Percentiles rank a stretch among this genome's conserved stretches.
Evolutionary conservation across 2,797 vertebrate genomes (phyloP).

Genomic region (Microchirus variegatus): DNA sequence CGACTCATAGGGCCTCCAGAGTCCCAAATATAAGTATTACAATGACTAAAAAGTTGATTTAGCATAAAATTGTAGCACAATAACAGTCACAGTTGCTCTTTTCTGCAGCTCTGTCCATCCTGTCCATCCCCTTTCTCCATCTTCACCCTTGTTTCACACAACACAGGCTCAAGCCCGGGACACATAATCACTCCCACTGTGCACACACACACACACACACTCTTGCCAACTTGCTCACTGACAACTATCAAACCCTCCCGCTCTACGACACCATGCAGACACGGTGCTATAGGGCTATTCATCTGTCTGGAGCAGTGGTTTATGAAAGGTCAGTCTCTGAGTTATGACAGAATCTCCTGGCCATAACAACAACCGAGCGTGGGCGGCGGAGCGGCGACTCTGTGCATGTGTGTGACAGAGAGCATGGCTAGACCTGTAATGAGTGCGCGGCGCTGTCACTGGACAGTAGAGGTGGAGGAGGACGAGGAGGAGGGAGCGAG

Average conservation of each 20-base stretch:
- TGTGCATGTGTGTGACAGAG: conserved; percentile 14
- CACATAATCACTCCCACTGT: conserved; percentile 17
- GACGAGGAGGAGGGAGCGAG: conserved; percentile 52
- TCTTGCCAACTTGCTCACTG: conserved; percentile 20
- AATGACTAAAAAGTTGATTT: no score
- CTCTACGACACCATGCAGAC: conserved; percentile 38
- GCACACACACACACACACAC: conserved; percentile 21
- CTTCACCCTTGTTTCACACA: conserved; percentile 15
- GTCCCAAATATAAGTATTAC: no score
- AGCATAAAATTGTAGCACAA: no score
- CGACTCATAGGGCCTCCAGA: no score
- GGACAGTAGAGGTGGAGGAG: conserved; percentile 40
- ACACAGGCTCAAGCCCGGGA: conserved; percentile 17
- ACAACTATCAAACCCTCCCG: conserved; percentile 28
- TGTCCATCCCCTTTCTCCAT: conserved; percentile 2
- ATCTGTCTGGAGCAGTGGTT: conserved; percentile 76
- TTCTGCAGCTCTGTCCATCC: no score
- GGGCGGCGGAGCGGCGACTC: conserved; percentile 63
- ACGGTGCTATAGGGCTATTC: conserved; percentile 63
- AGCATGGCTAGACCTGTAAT: conserved; percentile 43
- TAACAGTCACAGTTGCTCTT: no score
- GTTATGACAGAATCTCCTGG: conserved; percentile 79
- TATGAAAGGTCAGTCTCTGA: conserved; percentile 80
- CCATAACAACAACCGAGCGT: conserved; percentile 67
- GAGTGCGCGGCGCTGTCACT: conserved; percentile 39